Base-by-base conservation (phyloP, 2,888 invertebrate species). In the Cryptocheilus praepositus region DNA sequence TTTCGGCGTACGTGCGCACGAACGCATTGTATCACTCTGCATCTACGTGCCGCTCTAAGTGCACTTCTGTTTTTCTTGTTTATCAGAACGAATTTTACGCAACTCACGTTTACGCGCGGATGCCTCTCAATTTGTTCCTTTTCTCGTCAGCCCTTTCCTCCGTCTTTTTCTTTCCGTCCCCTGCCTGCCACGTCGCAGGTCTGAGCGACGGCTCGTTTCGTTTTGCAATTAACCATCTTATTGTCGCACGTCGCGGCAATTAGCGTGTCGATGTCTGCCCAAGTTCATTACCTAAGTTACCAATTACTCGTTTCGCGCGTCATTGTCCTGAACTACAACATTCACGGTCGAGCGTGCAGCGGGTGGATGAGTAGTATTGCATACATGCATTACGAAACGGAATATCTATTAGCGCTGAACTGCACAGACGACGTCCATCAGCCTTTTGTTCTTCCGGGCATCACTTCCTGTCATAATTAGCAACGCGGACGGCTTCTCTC, bases 141-240 rank as follows among this genome's bases (percentile, higher is more conserved):
- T 21, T n/a, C 36, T 25, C 18, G 21, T 11, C 43, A 46, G 22
- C 61, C 22, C 43, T 25, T 55, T 8, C n/a, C 45, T 61, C 18
- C 64, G 54, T 58, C 67, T 55, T 59, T 67, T 74, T 44, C 64
- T 43, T 52, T 21, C 49, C 56, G 28, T 36, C 25, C 58, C 54
- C 36, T 51, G 36, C 49, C 57, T 49, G 11, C 8, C 36, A 28
- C 59, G 64, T 44, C 59, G 36, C 53, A 28, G n/a, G 8, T 21
- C 45, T n/a, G 49, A 65, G 46, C 58, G 53, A 54, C 61, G 58
- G 44, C 64, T 57, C 51, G 44, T 49, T 36, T 61, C 70, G 51
- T 64, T 60, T 60, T 51, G 56, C 68, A 60, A 73, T 73, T 64
- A 67, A 75, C 51, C 55, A 54, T 55, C 73, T 67, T 68, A 65